A percentile compares a stretch with the other conserved stretches of the same genome.
Conservation (phyloP, 1,140 invertebrate genomes). For the Luehdorfia chinensis region DNA sequence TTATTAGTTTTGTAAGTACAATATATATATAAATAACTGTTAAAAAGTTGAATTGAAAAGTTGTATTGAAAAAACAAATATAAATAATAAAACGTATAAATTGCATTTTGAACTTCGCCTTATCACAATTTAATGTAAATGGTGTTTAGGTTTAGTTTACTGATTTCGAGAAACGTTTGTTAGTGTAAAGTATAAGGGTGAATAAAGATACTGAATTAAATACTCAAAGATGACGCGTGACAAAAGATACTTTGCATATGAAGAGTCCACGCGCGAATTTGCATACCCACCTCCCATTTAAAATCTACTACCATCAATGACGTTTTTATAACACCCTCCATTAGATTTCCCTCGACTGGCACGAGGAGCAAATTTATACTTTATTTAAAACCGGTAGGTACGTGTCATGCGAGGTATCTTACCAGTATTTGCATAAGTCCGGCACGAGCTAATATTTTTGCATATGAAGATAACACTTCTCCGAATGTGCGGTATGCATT, state of each 20-base stretch:
- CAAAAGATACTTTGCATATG: conserved; percentile 58
- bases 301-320: conserved; percentile 50
- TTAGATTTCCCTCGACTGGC: conserved; percentile 47
- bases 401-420: conserved; percentile 48
- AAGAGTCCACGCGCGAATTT: conserved; percentile 70
- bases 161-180: too few relatives aligned
- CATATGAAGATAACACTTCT: conserved; percentile 69
- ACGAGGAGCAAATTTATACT: conserved; percentile 50
- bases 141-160: too few relatives aligned
- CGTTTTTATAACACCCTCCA: conserved; percentile 42
- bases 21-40: too few relatives aligned
- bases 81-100: too few relatives aligned
- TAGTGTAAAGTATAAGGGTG: too few relatives aligned
- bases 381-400: conserved; percentile 35
- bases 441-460: conserved; percentile 72
- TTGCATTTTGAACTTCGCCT: too few relatives aligned
- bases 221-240: conserved; percentile 34
- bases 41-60: too few relatives aligned
- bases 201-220: too few relatives aligned
- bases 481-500: conserved; percentile 43
- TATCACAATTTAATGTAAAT: too few relatives aligned
- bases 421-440: conserved; percentile 65
- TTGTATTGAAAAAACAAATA: too few relatives aligned
- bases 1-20: too few relatives aligned
- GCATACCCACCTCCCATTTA: conserved; percentile 47